These are phyloP conservation scores for Barbus barbus DNA, from an alignment of 2,113 vertebrate species.

Conservation along the genomic window DNA sequence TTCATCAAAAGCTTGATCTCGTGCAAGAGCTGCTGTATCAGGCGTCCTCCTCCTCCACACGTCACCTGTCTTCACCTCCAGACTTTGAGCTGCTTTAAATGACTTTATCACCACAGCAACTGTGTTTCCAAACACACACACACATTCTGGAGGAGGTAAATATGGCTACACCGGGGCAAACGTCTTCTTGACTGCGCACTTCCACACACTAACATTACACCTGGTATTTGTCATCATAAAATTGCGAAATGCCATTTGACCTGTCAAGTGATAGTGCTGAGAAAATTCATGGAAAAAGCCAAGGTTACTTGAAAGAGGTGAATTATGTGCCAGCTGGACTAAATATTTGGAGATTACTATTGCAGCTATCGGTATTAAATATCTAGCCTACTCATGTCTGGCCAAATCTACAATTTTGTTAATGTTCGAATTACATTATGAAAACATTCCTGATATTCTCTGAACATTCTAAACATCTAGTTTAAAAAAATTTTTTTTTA, in stretches of 20 bases:
- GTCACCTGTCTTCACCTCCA: no score
- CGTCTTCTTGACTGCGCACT: conserved; percentile 1
- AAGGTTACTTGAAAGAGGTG: background rate
- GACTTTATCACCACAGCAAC: conserved; percentile 33
- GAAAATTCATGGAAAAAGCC: background rate
- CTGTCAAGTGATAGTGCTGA: background rate
- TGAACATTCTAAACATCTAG: no score
- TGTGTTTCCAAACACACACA: conserved; percentile 46
- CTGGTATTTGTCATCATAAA: background rate
- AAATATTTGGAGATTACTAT: background rate
- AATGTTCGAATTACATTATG: background rate
- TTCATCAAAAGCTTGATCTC: background rate
- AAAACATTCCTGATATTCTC: background rate
- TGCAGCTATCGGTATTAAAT: background rate
- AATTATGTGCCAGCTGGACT: background rate
- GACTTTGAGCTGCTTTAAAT: background rate
- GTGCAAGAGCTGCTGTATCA: background rate
- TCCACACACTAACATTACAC: background rate
- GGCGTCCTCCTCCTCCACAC: background rate
- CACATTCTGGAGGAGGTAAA: background rate
- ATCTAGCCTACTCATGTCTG: background rate
- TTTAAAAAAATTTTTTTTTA: no score
- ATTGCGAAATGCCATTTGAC: background rate
- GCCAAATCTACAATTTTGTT: no score
- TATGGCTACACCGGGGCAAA: conserved; percentile 3